These are phyloP conservation scores for Abscondita cerata DNA, from an alignment of 2,888 invertebrate genomes.

Conservation along the genomic window DNA sequence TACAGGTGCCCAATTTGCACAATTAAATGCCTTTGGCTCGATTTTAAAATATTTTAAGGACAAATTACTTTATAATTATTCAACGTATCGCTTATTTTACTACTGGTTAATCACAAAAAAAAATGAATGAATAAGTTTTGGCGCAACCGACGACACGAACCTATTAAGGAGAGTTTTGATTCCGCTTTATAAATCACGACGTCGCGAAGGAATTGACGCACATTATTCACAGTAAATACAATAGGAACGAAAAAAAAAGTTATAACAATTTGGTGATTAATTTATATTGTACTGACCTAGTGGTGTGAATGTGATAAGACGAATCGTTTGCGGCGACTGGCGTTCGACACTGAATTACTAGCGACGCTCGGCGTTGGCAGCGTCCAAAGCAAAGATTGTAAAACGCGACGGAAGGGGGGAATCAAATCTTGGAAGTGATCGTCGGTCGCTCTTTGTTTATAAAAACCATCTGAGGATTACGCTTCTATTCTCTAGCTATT, in stretches of 20 bases:
- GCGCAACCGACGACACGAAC: too few relatives aligned
- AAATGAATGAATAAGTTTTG: too few relatives aligned
- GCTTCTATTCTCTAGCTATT: conserved; percentile 22
- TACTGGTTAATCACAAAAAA: too few relatives aligned
- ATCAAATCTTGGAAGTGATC: conserved; percentile 40
- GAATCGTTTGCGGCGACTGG: conserved; percentile 58
- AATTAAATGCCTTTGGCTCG: too few relatives aligned
- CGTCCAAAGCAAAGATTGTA: conserved; percentile 44
- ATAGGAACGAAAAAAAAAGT: too few relatives aligned
- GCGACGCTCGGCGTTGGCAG: conserved; percentile 48
- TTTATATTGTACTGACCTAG: conserved; percentile 53
- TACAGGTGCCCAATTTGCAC: too few relatives aligned
- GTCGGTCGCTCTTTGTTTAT: conserved; percentile 42
- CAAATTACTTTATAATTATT: neutral
- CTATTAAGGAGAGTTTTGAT: too few relatives aligned
- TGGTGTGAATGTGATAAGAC: conserved; percentile 49
- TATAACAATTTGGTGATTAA: neutral
- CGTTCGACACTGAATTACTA: conserved; percentile 58
- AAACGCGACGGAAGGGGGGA: conserved; percentile 39
- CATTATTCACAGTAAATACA: too few relatives aligned
- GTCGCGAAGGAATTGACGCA: too few relatives aligned
- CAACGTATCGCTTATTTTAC: too few relatives aligned
- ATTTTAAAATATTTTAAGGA: neutral
- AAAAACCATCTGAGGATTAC: conserved; percentile 44
- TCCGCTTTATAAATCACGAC: too few relatives aligned